phyloP scores from a whole-genome alignment of 2,888 invertebrate species.

The Abscondita cerata region DNA sequence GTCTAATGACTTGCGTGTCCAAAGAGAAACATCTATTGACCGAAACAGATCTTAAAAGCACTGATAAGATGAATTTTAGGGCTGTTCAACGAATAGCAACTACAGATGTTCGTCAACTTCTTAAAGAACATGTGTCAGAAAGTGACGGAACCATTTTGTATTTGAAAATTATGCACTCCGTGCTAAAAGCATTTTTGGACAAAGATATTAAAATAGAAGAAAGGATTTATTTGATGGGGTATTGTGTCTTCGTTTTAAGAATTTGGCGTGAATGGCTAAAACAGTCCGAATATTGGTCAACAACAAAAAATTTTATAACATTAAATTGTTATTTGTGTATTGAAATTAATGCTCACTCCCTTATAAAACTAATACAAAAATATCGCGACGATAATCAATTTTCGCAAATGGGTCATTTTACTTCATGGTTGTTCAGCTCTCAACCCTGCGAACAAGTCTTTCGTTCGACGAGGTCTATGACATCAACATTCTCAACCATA shows the following conservation, averaged over 20 bases:
- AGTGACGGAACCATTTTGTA: conserved; percentile 39
- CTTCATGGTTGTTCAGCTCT: conserved; percentile 13
- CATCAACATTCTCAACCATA: background rate
- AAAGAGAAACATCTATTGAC: conserved; percentile 42
- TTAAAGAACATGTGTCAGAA: conserved; percentile 35
- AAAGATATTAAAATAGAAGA: background rate
- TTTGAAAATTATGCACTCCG: conserved; percentile 31
- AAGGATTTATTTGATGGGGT: conserved; percentile 37
- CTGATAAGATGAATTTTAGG: conserved; percentile 44
- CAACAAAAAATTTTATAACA: conserved; percentile 42
- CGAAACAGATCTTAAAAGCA: conserved; percentile 24
- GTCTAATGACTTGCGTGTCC: conserved; percentile 33
- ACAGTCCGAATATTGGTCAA: conserved; percentile 27
- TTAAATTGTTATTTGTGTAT: conserved; percentile 35
- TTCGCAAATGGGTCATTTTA: background rate
- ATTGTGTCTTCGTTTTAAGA: conserved; percentile 36
- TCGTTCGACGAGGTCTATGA: background rate
- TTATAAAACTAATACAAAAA: conserved; percentile 24
- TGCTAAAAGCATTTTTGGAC: conserved; percentile 1
- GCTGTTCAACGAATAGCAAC: conserved; percentile 41
- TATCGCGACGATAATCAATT: background rate
- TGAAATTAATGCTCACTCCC: conserved; percentile 36
- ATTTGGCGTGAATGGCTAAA: conserved; percentile 39
- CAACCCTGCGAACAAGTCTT: conserved; percentile 14
- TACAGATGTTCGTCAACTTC: conserved; percentile 31